Percentiles rank a stretch among this genome's conserved stretches.
Conservation (phyloP, 2,113 vertebrate species). For the Sinocyclocheilus anophthalmus region DNA sequence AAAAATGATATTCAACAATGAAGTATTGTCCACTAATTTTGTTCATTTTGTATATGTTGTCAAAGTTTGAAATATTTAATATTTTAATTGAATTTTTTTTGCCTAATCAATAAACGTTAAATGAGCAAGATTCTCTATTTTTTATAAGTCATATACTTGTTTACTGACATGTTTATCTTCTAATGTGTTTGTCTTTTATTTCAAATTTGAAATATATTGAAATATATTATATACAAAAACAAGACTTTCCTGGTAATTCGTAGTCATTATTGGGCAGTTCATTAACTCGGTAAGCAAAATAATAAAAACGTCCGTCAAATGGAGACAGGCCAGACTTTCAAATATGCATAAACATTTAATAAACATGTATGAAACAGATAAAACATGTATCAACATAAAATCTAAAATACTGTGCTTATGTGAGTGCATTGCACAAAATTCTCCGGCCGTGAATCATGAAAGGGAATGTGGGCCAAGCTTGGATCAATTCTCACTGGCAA, state of each 20-base stretch:
- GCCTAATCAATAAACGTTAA: too few species aligned
- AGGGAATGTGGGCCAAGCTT: conserved; percentile 51
- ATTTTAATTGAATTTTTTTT: too few species aligned
- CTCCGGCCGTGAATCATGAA: background rate
- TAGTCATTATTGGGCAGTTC: background rate
- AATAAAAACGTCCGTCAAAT: too few species aligned
- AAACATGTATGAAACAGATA: background rate
- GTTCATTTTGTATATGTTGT: too few species aligned
- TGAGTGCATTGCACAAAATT: background rate
- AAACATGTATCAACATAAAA: background rate
- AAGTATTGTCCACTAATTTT: too few species aligned
- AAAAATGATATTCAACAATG: too few species aligned
- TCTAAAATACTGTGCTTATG: background rate
- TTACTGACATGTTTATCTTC: too few species aligned
- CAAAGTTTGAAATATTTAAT: too few species aligned
- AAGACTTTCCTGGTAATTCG: background rate
- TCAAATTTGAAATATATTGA: background rate
- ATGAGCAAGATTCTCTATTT: too few species aligned
- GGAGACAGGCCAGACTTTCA: background rate
- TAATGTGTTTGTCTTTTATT: too few species aligned
- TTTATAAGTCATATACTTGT: too few species aligned
- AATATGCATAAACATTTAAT: background rate
- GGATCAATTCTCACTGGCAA: conserved; percentile 49
- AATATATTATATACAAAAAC: background rate
- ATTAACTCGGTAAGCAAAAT: background rate